phyloP scores from a whole-genome alignment of 2,888 invertebrate species.

The Lycaena phlaeas region DNA sequence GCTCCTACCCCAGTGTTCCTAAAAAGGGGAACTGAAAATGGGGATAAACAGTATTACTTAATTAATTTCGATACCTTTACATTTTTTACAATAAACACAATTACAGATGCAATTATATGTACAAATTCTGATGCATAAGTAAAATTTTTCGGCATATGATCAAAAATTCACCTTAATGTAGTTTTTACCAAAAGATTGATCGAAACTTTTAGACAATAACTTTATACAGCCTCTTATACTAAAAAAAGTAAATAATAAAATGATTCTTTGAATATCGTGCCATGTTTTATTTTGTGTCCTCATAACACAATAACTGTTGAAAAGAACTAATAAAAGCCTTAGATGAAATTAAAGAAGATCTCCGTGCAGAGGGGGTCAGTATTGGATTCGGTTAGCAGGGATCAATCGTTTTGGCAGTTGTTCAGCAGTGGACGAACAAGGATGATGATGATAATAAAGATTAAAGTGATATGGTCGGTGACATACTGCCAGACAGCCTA shows the following conservation, averaged over 20 bases:
- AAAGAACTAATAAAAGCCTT: too few species aligned
- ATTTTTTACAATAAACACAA: conserved; percentile 36
- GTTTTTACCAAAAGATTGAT: conserved; percentile 47
- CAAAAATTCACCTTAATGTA: conserved; percentile 23
- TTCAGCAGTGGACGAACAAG: too few species aligned
- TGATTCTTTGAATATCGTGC: conserved; percentile 46
- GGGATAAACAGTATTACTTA: conserved; percentile 68
- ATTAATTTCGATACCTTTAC: conserved; percentile 55
- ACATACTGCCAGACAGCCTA: too few species aligned
- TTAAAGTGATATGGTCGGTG: too few species aligned
- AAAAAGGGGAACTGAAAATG: conserved; percentile 30
- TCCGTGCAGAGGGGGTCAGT: too few species aligned
- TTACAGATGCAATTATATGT: conserved; percentile 13
- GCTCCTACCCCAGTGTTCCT: conserved; percentile 25
- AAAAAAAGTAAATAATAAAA: conserved; percentile 54
- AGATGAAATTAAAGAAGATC: too few species aligned
- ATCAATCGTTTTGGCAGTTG: too few species aligned
- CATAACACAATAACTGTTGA: too few species aligned
- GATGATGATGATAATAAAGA: too few species aligned
- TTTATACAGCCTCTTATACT: conserved; percentile 67
- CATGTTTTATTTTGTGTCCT: conserved; percentile 46
- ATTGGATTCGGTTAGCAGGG: too few species aligned
- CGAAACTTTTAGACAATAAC: conserved; percentile 67
- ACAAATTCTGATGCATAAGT: conserved; percentile 17
- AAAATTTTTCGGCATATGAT: conserved; percentile 19